Evolutionary conservation across 30 jellyfish, hydroid and myxozoan genomes (phyloP).

Genomic region (Aurelia coerulea): DNA sequence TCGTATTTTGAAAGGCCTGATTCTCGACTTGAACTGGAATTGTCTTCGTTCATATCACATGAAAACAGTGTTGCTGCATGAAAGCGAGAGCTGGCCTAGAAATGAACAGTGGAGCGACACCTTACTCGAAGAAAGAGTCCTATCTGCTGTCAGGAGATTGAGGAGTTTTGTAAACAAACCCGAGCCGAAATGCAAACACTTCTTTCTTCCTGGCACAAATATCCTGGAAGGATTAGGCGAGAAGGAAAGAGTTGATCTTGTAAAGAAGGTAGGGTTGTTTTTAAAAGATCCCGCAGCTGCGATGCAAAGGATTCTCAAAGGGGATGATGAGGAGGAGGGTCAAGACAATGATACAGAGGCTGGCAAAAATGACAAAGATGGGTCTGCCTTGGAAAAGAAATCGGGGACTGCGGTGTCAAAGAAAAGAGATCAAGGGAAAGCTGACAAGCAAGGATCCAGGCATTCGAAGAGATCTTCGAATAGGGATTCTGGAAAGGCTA

Average conservation of each 20-base stretch:
- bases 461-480: too few relatives aligned
- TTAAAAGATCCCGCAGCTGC: conserved; percentile 9
- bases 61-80: conserved; percentile 64
- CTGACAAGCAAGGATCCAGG: too few relatives aligned
- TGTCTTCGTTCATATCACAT: conserved; percentile 35
- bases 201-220: conserved; percentile 22
- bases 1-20: conserved; percentile 27
- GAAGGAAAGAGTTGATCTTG: not conserved
- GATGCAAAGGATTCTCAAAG: not conserved
- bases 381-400: too few relatives aligned
- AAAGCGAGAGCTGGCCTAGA: conserved; percentile 57
- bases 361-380: too few relatives aligned
- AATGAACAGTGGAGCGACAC: conserved; percentile 42
- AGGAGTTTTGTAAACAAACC: conserved; percentile 2
- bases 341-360: too few relatives aligned
- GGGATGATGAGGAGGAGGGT: not conserved
- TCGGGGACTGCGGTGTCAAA: too few relatives aligned
- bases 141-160: conserved; percentile 33
- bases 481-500: too few relatives aligned
- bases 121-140: conserved; percentile 4
- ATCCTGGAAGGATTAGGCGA: conserved; percentile 5
- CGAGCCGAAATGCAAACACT: conserved; percentile 32
- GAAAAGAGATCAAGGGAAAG: too few relatives aligned
- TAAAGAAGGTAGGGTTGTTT: conserved; percentile 8
- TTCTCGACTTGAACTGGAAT: conserved; percentile 17